These are phyloP conservation scores for Callaeas wilsoni DNA, from an alignment of 2,113 vertebrate species.

Conservation along the genomic window DNA sequence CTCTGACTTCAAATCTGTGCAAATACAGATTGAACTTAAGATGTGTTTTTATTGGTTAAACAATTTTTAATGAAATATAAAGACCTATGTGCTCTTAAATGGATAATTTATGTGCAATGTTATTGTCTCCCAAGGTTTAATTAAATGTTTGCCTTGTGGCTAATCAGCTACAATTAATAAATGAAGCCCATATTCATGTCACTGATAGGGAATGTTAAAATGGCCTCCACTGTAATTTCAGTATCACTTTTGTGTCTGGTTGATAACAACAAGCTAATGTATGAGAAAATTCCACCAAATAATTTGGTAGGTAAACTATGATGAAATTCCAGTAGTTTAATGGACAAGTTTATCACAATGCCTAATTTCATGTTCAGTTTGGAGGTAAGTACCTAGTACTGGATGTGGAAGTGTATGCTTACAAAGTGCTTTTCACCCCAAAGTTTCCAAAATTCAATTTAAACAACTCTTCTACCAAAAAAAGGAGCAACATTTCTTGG, in stretches of 20 bases:
- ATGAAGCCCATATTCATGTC: slow-evolving; percentile 54
- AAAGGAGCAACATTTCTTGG: background rate
- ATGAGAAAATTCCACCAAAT: background rate
- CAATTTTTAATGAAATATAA: slow-evolving; percentile 74
- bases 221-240: slow-evolving; percentile 20
- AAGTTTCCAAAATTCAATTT: background rate
- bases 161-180: slow-evolving; percentile 77
- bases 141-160: slow-evolving; percentile 81
- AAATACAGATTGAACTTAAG: slow-evolving; percentile 59
- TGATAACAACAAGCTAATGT: background rate
- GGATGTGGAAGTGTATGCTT: background rate
- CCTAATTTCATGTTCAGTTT: background rate
- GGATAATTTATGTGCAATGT: slow-evolving; percentile 77
- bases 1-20: slow-evolving; percentile 37
- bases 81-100: slow-evolving; percentile 73
- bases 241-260: background rate
- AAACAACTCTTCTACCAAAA: background rate
- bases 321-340: background rate
- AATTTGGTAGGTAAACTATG: background rate
- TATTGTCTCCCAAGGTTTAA: slow-evolving; percentile 79
- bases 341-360: background rate
- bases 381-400: background rate
- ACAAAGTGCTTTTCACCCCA: background rate
- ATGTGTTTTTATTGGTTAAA: slow-evolving; percentile 64
- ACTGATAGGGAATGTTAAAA: slow-evolving; percentile 49